phyloP scores from a whole-genome alignment of 2,113 vertebrate species.

The Gasterosteus nipponicus region DNA sequence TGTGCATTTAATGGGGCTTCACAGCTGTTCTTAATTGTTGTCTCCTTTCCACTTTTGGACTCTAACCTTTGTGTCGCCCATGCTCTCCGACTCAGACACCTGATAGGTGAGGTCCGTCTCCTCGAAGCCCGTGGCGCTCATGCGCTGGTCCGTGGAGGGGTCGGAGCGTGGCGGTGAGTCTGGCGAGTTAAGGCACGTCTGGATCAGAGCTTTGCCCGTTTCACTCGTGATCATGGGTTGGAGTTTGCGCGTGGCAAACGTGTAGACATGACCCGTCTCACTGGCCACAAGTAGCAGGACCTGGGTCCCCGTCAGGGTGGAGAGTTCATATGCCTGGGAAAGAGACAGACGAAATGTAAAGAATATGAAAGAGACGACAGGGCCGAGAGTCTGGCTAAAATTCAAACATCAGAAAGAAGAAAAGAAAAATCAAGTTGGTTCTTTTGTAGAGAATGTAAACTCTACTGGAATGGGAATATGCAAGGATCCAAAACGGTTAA shows the following conservation, averaged over 20 bases:
- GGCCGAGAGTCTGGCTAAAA: not conserved
- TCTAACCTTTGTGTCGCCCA: slow-evolving; percentile 96
- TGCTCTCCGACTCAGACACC: slow-evolving; percentile 97
- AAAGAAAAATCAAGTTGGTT: slow-evolving; percentile 9
- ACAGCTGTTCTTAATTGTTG: slow-evolving; percentile 2
- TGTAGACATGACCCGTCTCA: slow-evolving; percentile 98
- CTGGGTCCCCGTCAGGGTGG: slow-evolving; percentile 97
- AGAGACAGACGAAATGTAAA: slow-evolving; percentile 15
- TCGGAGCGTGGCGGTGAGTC: slow-evolving; percentile 96
- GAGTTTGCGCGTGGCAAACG: slow-evolving; percentile 96
- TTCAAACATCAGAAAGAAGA: slow-evolving; percentile 1
- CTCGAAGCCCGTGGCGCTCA: slow-evolving; percentile 98
- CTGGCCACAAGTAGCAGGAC: slow-evolving; percentile 97
- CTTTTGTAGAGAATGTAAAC: slow-evolving; percentile 12
- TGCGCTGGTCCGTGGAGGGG: slow-evolving; percentile 97
- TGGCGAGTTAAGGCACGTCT: slow-evolving; percentile 98
- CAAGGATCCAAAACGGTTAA: slow-evolving; percentile 29
- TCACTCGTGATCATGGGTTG: slow-evolving; percentile 99
- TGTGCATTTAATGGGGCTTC: not conserved
- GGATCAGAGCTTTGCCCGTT: slow-evolving; percentile 98
- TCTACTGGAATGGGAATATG: slow-evolving; percentile 12
- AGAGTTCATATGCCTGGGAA: slow-evolving; percentile 93
- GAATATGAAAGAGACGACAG: not conserved
- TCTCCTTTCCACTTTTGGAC: not conserved
- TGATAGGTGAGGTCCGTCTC: slow-evolving; percentile 99